A percentile compares a stretch with the other conserved stretches of the same genome.
Conservation (phyloP, 2,888 invertebrate species). For the Agriopis leucophaearia region DNA sequence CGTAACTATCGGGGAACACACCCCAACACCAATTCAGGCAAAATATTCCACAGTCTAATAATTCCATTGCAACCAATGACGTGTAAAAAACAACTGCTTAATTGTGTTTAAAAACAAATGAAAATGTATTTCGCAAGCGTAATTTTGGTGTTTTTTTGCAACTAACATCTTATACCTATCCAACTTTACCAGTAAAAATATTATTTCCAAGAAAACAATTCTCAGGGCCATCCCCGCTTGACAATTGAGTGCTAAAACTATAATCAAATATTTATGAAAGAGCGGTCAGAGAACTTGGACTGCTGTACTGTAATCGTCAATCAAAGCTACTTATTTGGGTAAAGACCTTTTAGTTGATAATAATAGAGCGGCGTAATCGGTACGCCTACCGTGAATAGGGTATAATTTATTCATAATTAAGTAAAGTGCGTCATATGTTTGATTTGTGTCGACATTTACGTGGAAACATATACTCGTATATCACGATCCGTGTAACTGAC, state of each 20-base stretch:
- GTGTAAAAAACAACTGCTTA: too few species aligned
- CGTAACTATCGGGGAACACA: too few species aligned
- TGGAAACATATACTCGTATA: not conserved
- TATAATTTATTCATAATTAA: constrained; percentile 29
- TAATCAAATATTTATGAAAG: constrained; percentile 35
- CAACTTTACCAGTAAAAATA: not conserved
- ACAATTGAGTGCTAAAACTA: constrained; percentile 22
- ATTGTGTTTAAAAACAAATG: too few species aligned
- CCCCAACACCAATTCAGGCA: too few species aligned
- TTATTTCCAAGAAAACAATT: constrained; percentile 18
- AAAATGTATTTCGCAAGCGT: too few species aligned
- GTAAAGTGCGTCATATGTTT: constrained; percentile 15
- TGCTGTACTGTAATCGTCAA: constrained; percentile 16
- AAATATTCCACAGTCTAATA: too few species aligned
- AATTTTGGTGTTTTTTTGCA: not conserved
- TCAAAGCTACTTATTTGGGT: constrained; percentile 32
- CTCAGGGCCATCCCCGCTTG: constrained; percentile 15
- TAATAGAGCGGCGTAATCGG: constrained; percentile 25
- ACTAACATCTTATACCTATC: too few species aligned
- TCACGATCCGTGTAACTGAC: not conserved
- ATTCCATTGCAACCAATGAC: too few species aligned
- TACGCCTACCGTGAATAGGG: constrained; percentile 16
- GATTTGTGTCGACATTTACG: constrained; percentile 3
- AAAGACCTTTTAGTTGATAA: constrained; percentile 27
- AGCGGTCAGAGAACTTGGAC: constrained; percentile 23